These are phyloP conservation scores for Telenomus remus DNA, from an alignment of 1,140 invertebrate genomes.

Conservation along the genomic window DNA sequence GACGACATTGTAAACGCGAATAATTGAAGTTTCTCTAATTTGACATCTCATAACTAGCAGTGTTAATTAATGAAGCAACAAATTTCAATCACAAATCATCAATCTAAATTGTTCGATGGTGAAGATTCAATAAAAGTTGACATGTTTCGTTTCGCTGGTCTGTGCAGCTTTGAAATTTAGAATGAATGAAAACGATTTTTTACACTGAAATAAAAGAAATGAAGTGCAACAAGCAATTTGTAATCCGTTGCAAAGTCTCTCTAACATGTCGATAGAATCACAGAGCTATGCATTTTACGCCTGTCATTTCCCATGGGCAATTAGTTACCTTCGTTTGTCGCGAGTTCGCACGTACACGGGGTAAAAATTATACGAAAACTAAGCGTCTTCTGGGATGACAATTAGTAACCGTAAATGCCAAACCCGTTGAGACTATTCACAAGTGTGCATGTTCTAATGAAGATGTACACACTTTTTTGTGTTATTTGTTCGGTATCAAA, in stretches of 20 bases:
- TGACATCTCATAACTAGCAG: too few species aligned
- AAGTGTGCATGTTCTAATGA: conserved; percentile 31
- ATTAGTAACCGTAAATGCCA: conserved; percentile 47
- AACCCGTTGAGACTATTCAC: conserved; percentile 34
- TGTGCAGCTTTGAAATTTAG: not conserved
- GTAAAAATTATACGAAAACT: conserved; percentile 40
- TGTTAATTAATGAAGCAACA: too few species aligned
- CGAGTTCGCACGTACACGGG: conserved; percentile 6
- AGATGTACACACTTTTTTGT: conserved; percentile 18
- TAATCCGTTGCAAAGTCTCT: conserved; percentile 42
- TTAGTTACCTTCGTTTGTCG: conserved; percentile 29
- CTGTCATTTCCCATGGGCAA: conserved; percentile 49
- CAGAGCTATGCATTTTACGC: conserved; percentile 45
- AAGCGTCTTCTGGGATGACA: conserved; percentile 24
- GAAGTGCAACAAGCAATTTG: conserved; percentile 40
- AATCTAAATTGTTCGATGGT: too few species aligned
- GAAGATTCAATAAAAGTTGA: too few species aligned
- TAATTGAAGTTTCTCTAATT: too few species aligned
- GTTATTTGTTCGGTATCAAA: too few species aligned
- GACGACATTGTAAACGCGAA: too few species aligned
- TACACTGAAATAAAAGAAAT: conserved; percentile 3
- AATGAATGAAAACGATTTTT: not conserved
- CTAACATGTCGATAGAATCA: conserved; percentile 32
- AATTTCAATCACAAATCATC: too few species aligned
- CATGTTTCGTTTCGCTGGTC: too few species aligned